Evolutionary conservation across 2,113 vertebrate genomes (phyloP).

Genomic region (Bubalus kerabau): DNA sequence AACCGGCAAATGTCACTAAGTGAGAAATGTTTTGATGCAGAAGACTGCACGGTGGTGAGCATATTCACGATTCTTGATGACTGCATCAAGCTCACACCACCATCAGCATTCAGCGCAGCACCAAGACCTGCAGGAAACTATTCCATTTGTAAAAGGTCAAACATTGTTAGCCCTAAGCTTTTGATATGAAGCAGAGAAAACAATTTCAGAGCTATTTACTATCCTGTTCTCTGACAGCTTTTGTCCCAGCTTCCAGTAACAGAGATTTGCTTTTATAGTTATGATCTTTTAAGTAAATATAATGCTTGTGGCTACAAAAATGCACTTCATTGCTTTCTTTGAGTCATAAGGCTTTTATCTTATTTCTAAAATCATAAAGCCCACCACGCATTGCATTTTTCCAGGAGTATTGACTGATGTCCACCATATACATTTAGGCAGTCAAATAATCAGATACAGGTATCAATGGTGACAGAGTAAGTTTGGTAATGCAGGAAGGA

Average conservation of each 20-base stretch:
- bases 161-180: conserved; percentile 78
- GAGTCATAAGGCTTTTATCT: conserved; percentile 77
- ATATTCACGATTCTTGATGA: conserved; percentile 82
- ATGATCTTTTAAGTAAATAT: conserved; percentile 79
- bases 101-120: conserved; percentile 79
- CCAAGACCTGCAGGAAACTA: conserved; percentile 79
- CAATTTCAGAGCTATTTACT: conserved; percentile 82
- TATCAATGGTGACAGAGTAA: conserved; percentile 54
- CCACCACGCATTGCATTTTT: conserved; percentile 62
- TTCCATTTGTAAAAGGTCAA: conserved; percentile 83
- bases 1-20: conserved; percentile 79
- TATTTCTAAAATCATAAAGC: conserved; percentile 75
- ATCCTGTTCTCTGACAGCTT: conserved; percentile 73
- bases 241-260: conserved; percentile 77
- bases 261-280: conserved; percentile 78
- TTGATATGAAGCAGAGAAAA: conserved; percentile 82
- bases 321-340: conserved; percentile 74
- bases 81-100: conserved; percentile 81
- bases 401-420: conserved; percentile 61
- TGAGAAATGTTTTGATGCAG: conserved; percentile 82
- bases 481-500: conserved; percentile 19
- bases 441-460: conserved; percentile 66
- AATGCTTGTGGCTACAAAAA: conserved; percentile 75
- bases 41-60: conserved; percentile 76
- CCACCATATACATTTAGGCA: conserved; percentile 54